Percentiles rank a stretch among this genome's conserved stretches.
These are phyloP conservation scores for Triplophysa yarkandensis DNA, from an alignment of 2,797 vertebrate species.

Conservation along the genomic window DNA sequence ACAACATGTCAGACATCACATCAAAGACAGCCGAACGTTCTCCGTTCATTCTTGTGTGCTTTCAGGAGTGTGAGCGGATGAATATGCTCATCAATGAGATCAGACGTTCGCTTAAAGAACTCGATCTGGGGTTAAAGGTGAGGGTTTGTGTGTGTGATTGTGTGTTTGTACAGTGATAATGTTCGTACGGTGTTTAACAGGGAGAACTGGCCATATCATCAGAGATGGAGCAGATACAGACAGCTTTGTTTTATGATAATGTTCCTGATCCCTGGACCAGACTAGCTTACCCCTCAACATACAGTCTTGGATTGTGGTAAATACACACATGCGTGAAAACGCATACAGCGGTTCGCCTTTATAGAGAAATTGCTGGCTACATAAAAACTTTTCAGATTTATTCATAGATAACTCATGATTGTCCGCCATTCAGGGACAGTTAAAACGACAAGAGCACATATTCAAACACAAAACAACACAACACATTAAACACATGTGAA, in stretches of 20 bases:
- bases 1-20: constrained; percentile 81
- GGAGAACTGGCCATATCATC: constrained; percentile 94
- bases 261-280: constrained; percentile 91
- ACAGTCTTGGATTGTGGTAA: constrained; percentile 82
- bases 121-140: constrained; percentile 81
- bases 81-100: constrained; percentile 75
- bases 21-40: constrained; percentile 77
- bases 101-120: constrained; percentile 77
- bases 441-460: too few relatives aligned
- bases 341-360: not conserved
- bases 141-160: not conserved
- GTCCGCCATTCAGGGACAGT: too few relatives aligned
- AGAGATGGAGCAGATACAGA: constrained; percentile 92
- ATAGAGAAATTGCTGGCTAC: too few relatives aligned
- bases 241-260: constrained; percentile 90
- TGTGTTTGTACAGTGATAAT: not conserved
- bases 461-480: too few relatives aligned
- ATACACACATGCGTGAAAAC: too few relatives aligned
- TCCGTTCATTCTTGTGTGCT: constrained; percentile 79
- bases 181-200: constrained; percentile 70
- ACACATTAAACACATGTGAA: too few relatives aligned
- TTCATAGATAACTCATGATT: too few relatives aligned
- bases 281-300: constrained; percentile 89
- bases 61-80: constrained; percentile 84
- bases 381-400: too few relatives aligned